A percentile compares a stretch with the other conserved stretches of the same genome.
Evolutionary conservation across 2,113 vertebrate genomes (phyloP).

Genomic region (Zosterops pallidus): DNA sequence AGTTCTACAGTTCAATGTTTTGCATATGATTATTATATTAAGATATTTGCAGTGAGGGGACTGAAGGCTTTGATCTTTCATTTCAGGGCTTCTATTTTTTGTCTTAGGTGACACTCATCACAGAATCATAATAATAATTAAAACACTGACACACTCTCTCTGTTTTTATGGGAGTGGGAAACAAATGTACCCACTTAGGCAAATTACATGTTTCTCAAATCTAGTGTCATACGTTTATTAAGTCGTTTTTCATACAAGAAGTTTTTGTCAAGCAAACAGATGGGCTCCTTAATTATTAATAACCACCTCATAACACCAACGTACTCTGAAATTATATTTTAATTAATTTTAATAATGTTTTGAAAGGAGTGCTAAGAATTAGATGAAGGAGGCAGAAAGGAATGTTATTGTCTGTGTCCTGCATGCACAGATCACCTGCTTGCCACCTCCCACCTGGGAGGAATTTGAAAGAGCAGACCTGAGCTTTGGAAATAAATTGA

Average conservation of each 20-base stretch:
- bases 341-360: constrained; percentile 42
- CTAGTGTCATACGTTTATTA: background rate
- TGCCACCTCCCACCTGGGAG: background rate
- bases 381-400: constrained; percentile 11
- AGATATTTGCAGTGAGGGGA: background rate
- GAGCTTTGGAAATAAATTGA: background rate
- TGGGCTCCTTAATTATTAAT: background rate
- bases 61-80: background rate
- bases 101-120: background rate
- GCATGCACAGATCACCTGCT: background rate
- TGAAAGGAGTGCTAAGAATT: background rate
- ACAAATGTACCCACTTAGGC: background rate
- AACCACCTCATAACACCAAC: background rate
- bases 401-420: background rate
- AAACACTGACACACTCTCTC: background rate
- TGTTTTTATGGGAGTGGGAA: background rate
- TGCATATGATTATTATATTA: background rate
- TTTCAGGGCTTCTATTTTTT: background rate
- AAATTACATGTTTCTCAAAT: background rate
- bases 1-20: background rate
- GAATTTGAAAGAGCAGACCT: background rate
- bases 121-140: background rate
- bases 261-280: background rate
- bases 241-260: background rate
- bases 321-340: constrained; percentile 1